Base-by-base conservation (phyloP, 92 coral and sea anemone genomes). In the Phenganax marumi region DNA sequence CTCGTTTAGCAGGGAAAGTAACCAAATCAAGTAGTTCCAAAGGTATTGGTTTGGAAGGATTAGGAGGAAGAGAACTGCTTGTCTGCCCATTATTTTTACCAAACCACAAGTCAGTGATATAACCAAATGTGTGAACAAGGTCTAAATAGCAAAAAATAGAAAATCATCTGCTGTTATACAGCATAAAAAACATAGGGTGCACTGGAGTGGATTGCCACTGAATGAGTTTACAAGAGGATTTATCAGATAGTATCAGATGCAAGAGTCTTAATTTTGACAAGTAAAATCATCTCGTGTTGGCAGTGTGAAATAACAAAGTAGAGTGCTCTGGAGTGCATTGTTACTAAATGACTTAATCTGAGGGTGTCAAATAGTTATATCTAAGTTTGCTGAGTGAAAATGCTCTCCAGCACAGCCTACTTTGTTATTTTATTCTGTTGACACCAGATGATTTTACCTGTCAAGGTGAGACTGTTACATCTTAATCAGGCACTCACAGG, bases 1-100 rank as follows among this genome's bases (percentile, higher is more conserved):
- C 92, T 93, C 90, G 90, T 74, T 93, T 93, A 0, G 97, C 97
- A 56, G 92, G 97, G 10, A 90, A 93, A 0, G 97, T 91, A 53
- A 93, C 89, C 62, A 97, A 91, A 81, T 93, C 97, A 23, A 93
- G 85, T 43, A 93, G 86, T 64, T 93, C 89, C 87, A 93, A 75
- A 7, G 97, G 97, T 76, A 97, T 92, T 22, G 97, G 97, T 6
- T 86, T 85, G 8, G 97, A 88, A n/a, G 93, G 97, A 19, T 89
- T 89, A 16, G 93, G 83, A n/a, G 97, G 93, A 8, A 90, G 50
- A 22, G 8, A 63, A 52, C 51, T 74, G 14, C 58, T 26, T 9
- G 46, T 74, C 10, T 78, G 83, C 12, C 52, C 52, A 9, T 12
- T 50, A 21, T 48, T 60, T 21, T 78, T 78, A 8, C 83, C 83